Conservation (phyloP, 2,797 vertebrate species). For the Betta splendens region DNA sequence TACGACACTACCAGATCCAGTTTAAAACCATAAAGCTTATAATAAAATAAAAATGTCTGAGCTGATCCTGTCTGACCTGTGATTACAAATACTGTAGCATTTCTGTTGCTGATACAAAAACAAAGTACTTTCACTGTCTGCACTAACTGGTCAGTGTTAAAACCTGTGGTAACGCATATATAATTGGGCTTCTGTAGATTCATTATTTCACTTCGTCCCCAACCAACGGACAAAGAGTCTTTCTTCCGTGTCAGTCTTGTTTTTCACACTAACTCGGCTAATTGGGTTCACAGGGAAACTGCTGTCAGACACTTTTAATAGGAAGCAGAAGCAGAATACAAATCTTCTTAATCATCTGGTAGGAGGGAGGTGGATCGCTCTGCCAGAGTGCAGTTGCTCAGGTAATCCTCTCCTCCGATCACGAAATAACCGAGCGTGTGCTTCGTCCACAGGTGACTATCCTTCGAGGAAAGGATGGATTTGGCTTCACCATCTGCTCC, state of each 20-base stretch:
- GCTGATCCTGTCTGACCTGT: too few relatives aligned
- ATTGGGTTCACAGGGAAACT: constrained; percentile 58
- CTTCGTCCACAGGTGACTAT: constrained; percentile 87
- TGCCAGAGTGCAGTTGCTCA: constrained; percentile 33
- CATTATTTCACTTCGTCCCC: background rate
- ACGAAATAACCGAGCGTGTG: constrained; percentile 11
- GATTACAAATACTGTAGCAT: too few relatives aligned
- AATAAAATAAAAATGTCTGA: too few relatives aligned
- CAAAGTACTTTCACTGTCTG: too few relatives aligned
- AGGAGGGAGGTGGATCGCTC: constrained; percentile 61
- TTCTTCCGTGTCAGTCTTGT: constrained; percentile 31
- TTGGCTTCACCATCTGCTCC: constrained; percentile 97
- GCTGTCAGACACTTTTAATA: constrained; percentile 64
- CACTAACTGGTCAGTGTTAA: background rate
- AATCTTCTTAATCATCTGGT: constrained; percentile 45
- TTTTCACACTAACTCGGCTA: constrained; percentile 49
- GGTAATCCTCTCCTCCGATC: constrained; percentile 7
- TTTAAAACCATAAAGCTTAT: too few relatives aligned
- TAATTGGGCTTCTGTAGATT: background rate
- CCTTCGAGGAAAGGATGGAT: constrained; percentile 92
- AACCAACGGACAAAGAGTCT: constrained; percentile 17
- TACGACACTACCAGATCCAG: background rate
- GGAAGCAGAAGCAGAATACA: constrained; percentile 59
- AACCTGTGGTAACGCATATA: background rate
- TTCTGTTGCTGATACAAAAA: too few relatives aligned